Conservation (phyloP, 2,113 vertebrate species). For the Tinamus guttatus region DNA sequence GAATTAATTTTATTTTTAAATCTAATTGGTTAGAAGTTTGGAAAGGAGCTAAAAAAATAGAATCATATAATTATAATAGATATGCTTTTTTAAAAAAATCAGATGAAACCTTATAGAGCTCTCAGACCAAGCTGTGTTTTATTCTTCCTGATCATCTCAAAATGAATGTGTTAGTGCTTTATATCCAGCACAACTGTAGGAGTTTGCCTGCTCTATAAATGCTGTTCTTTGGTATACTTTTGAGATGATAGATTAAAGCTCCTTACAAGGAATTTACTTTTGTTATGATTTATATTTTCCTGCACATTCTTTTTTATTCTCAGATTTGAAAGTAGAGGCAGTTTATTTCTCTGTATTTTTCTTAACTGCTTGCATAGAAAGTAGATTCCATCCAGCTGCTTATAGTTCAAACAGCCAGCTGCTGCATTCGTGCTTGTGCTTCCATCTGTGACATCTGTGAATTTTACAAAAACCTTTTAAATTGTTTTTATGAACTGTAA, state of each 20-base stretch:
- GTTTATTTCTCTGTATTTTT: background rate
- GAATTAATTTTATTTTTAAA: background rate
- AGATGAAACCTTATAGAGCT: background rate
- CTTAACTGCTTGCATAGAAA: slow-evolving; percentile 15
- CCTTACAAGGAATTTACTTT: background rate
- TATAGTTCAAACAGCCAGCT: slow-evolving; percentile 61
- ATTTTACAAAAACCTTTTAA: slow-evolving; percentile 62
- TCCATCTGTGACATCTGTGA: slow-evolving; percentile 46
- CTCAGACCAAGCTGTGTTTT: background rate
- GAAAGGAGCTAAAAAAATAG: background rate
- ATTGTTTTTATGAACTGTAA: slow-evolving; percentile 48
- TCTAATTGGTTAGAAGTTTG: background rate
- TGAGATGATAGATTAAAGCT: background rate
- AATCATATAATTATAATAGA: background rate
- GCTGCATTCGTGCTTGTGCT: background rate
- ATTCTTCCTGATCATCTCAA: background rate
- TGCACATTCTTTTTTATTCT: background rate
- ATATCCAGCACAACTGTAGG: background rate
- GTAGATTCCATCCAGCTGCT: slow-evolving; percentile 44
- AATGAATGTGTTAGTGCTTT: background rate
- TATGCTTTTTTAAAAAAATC: background rate
- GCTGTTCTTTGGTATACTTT: background rate
- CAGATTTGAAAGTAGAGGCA: background rate
- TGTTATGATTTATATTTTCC: slow-evolving; percentile 1
- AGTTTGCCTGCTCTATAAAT: background rate